phyloP scores from a whole-genome alignment of 1,140 invertebrate species.

The Rhynchophorus ferrugineus region DNA sequence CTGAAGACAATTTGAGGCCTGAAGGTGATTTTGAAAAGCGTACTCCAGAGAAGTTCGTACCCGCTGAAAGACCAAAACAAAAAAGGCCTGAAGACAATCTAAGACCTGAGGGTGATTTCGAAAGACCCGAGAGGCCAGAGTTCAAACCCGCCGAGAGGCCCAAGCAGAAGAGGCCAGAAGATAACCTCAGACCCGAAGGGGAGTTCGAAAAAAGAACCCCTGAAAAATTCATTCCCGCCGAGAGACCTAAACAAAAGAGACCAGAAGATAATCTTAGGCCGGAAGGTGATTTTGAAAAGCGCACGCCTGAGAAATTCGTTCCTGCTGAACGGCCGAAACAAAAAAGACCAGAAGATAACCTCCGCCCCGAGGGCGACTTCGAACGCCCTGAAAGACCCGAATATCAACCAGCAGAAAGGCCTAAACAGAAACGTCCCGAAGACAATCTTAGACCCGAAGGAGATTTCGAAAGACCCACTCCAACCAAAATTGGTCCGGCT shows the following conservation, averaged over 20 bases:
- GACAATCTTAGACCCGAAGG: conserved; percentile 54
- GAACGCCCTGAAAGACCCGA: conserved; percentile 32
- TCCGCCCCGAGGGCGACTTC: conserved; percentile 52
- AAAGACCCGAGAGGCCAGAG: conserved; percentile 48
- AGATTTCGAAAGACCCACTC: conserved; percentile 44
- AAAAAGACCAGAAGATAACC: conserved; percentile 55
- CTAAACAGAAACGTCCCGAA: conserved; percentile 44
- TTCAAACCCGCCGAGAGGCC: conserved; percentile 46
- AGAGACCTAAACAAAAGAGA: conserved; percentile 48
- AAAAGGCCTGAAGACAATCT: conserved; percentile 49
- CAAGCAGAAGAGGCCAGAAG: conserved; percentile 36
- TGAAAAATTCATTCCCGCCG: conserved; percentile 43
- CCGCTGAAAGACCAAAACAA: conserved; percentile 36
- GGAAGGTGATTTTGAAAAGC: conserved; percentile 52
- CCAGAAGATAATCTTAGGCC: conserved; percentile 49
- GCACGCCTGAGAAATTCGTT: conserved; percentile 40
- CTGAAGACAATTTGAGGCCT: conserved; percentile 50
- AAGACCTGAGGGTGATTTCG: conserved; percentile 50
- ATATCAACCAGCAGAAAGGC: conserved; percentile 36
- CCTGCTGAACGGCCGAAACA: conserved; percentile 34
- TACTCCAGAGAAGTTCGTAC: conserved; percentile 39
- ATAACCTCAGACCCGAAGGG: conserved; percentile 57
- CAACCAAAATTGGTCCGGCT: conserved; percentile 41
- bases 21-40: conserved; percentile 49
- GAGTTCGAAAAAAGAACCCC: conserved; percentile 47